These are phyloP conservation scores for Drosophila paracracens DNA, from an alignment of 2,888 invertebrate genomes.

Conservation along the genomic window DNA sequence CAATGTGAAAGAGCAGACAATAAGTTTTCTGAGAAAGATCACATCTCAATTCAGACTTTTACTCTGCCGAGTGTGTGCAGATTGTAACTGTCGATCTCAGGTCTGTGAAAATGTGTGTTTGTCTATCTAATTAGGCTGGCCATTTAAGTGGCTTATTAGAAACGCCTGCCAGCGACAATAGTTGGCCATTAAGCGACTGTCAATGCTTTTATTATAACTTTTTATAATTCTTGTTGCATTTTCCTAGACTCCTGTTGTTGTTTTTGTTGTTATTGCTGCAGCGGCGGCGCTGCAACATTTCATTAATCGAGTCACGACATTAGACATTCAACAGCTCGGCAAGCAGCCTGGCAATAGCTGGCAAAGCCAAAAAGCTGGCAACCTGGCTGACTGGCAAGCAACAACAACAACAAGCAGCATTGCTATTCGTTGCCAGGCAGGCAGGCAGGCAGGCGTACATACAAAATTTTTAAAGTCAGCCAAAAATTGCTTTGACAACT, in stretches of 20 bases:
- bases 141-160: slow-evolving; percentile 71
- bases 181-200: slow-evolving; percentile 76
- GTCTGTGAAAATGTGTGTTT: slow-evolving; percentile 8
- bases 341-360: slow-evolving; percentile 38
- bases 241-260: slow-evolving; percentile 46
- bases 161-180: slow-evolving; percentile 65
- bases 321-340: slow-evolving; percentile 75
- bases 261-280: slow-evolving; percentile 23
- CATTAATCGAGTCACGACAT: slow-evolving; percentile 79
- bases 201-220: slow-evolving; percentile 77
- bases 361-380: slow-evolving; percentile 39
- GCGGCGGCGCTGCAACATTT: slow-evolving; percentile 66
- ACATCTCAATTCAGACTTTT: slow-evolving; percentile 22
- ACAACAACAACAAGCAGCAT: slow-evolving; percentile 8
- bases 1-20: slow-evolving; percentile 4
- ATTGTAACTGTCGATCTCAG: slow-evolving; percentile 3
- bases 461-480: slow-evolving; percentile 67
- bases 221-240: slow-evolving; percentile 78
- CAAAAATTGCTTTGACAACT: slow-evolving; percentile 79
- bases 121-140: slow-evolving; percentile 67
- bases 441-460: slow-evolving; percentile 51
- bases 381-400: slow-evolving; percentile 34
- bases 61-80: slow-evolving; percentile 2
- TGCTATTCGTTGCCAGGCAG: slow-evolving; percentile 41
- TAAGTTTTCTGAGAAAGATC: slow-evolving; percentile 12